Evolutionary conservation across 2,888 invertebrate species (phyloP), one percentile per base, ranked within the genome.

Genomic region (Erpobdella octoculata): DNA sequence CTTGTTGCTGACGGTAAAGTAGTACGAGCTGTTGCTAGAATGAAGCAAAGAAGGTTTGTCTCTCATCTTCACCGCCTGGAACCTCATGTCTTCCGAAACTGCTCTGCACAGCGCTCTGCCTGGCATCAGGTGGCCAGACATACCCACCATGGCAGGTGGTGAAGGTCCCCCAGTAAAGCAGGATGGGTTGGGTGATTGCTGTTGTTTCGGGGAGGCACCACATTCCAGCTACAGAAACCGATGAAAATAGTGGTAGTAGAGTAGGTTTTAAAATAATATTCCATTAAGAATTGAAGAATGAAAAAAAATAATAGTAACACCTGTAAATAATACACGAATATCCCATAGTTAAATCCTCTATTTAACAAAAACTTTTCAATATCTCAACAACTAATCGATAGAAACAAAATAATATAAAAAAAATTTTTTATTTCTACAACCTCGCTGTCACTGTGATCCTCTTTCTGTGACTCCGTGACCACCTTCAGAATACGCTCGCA

Each of bases 161-260:
- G n/a, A n/a, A n/a, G n/a, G n/a, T n/a, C n/a, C n/a, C n/a, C n/a
- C n/a, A n/a, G n/a, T n/a, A n/a, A 64, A 53, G 46, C 38, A 35
- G 35, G 46, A 64, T 31, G 31, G 58, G n/a, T 59, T 33, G n/a
- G 71, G n/a, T n/a, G 38, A n/a, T 25, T 33, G 28, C 3, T 41
- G 21, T 28, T 71, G 58, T 46, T 65, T 62, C 18, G 70, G 58
- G 15, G 59, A 70, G 15, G 70, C 58, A 25, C 78, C 78, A 71
- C 75, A 76, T 72, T 79, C 80, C 73, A 78, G 78, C 80, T 80
- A 78, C 66, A 77, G 71, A 21, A 70, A 64, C 25, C 31, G 25
- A 77, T 5, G 80, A 80, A 28, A 78, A 72, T 33, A 70, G 33
- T 12, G 6, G 25, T 25, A 59, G 4, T 33, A 33, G 31, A 59